Base-by-base conservation (phyloP, 2,113 vertebrate species). In the Siphamia tubifer region DNA sequence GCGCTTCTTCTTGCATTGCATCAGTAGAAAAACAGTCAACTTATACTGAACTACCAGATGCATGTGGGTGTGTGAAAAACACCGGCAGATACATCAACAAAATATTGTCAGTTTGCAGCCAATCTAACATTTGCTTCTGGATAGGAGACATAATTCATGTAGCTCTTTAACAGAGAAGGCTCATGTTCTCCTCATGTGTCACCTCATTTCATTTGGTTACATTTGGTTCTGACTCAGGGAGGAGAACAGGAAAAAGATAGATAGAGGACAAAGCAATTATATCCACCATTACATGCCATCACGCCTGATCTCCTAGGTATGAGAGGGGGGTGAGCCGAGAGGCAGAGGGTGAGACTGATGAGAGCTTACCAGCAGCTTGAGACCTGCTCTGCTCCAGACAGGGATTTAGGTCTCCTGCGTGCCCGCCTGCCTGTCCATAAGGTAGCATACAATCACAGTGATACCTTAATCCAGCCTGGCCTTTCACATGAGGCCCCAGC, bases 391-490 rank as follows among this genome's bases (percentile, higher is more conserved):
- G 67, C 54, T 82, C 70, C 82, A 89, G 90, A 90, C 83, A 39
- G 85, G 91, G 92, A 90, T 92, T 92, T 92, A 85, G 64, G 61
- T 65, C 68, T 57, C 71, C 67, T 61, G 68, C 44, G 77, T 32
- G 76, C 44, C 83, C 13, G 54, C 30, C 65, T 58, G 76, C 36
- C 71, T 49, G 55, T 80, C 79, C 67, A 30, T 64, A 48, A 79
- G 61, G 81, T 54, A 80, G 56, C 67, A 65, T 60, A 44, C 82
- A 67, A 81, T 77, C 72, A 67, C 61, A 19, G 16, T 90, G 89
- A 92, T 80, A 89, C 88, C 84, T 91, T 93, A 92, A 93, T 93
- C 91, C 92, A 42, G 49, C 66, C 64, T 91, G 90, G 85, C 92
- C 91, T 92, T 93, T 91, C 62, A 64, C 54, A 64, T 23, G 17